Conservation (phyloP, 2,888 invertebrate species). For the Sinotaia quadrata region DNA sequence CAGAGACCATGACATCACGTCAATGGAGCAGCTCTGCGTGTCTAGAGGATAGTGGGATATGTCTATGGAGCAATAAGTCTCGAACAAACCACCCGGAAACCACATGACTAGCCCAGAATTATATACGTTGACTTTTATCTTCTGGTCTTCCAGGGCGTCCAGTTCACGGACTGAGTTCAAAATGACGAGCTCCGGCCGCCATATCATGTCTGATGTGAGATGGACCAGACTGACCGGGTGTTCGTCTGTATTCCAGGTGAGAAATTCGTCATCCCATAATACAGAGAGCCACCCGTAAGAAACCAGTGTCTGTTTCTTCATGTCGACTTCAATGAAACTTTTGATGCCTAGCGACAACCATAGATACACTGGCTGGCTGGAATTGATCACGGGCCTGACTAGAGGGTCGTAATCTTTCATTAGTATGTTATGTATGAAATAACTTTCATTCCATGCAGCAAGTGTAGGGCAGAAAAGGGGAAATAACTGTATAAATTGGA, state of each 20-base stretch:
- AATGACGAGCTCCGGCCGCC: slow-evolving; percentile 21
- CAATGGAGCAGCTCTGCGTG: slow-evolving; percentile 19
- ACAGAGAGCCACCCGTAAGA: slow-evolving; percentile 16
- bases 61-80: slow-evolving; percentile 18
- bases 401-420: slow-evolving; percentile 1
- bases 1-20: background rate
- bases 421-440: slow-evolving; percentile 1
- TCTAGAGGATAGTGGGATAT: slow-evolving; percentile 23
- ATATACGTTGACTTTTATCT: background rate
- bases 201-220: slow-evolving; percentile 5
- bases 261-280: slow-evolving; percentile 9
- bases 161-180: slow-evolving; percentile 10
- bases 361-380: background rate
- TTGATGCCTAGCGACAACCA: slow-evolving; percentile 13
- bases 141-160: slow-evolving; percentile 12
- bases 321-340: slow-evolving; percentile 14
- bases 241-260: slow-evolving; percentile 3
- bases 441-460: slow-evolving; percentile 14
- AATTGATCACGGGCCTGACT: background rate
- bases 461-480: slow-evolving; percentile 7
- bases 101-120: slow-evolving; percentile 13
- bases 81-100: slow-evolving; percentile 22
- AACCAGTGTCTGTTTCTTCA: slow-evolving; percentile 23
- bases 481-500: too few relatives aligned
- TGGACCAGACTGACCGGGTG: background rate